Evolutionary conservation across 2,113 vertebrate genomes (phyloP), one percentile per base, ranked within the genome.

Genomic region (Beaufortia kweichowensis): DNA sequence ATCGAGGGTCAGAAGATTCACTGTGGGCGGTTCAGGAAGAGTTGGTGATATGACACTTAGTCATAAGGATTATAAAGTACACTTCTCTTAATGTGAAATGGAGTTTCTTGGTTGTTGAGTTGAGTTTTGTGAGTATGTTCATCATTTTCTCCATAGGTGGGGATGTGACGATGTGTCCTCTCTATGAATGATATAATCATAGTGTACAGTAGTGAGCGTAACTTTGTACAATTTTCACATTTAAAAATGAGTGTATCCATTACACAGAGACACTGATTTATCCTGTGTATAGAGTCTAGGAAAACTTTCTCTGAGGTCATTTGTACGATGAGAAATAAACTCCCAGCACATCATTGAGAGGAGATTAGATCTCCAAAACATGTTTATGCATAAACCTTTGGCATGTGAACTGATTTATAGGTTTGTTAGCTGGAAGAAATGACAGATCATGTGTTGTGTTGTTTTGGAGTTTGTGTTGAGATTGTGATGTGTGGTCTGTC

Each of bases 141-240:
- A 10, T 35, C 24, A 56, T 57, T 69, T 29, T 46, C 63, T 26
- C 21, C 7, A n/a, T 65, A 10, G 43, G 70, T 69, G 55, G 8
- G n/a, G 55, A 70, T 12, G 41, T 75, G 67, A 19, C 48, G 55
- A 70, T 12, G 41, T 75, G 67, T 24, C 48, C 71, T 48, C 61
- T 33, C 23, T 1, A 41, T 77, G 59, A 59, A 68, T 76, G 50
- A 46, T 63, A 33, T 62, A 26, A 33, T 15, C 41, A 59, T 31
- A 26, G 74, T 12, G 12, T 46, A 46, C 1, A 14, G 41, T 65
- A 15, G 59, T 31, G 15, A n/a, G n/a, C n/a, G 39, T 55, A 62
- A 64, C 31, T 55, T 41, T 63, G 75, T n/a, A n/a, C n/a, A n/a
- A n/a, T n/a, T n/a, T n/a, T 83, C 50, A 81, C 71, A 73, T 72